A percentile compares a stretch with the other conserved stretches of the same genome.
These are phyloP conservation scores for Galagoides demidoff DNA, from an alignment of 2,797 vertebrate species.

Conservation along the genomic window DNA sequence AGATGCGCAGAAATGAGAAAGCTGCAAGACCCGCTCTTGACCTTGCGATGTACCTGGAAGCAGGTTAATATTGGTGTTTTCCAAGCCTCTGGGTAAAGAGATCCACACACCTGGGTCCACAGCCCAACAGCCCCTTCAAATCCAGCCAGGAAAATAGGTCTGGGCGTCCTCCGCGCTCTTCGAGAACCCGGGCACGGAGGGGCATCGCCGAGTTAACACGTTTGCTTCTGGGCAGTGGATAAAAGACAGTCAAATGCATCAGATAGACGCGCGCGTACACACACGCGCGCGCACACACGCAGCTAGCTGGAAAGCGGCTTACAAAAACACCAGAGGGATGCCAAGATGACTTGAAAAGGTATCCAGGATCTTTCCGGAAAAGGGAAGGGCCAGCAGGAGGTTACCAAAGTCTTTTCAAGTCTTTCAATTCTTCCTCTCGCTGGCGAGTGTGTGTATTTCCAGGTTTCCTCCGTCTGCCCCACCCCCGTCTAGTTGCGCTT, in stretches of 20 bases:
- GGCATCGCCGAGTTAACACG: constrained; percentile 65
- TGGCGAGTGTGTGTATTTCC: constrained; percentile 12
- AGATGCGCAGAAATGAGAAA: not conserved
- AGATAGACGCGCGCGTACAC: constrained; percentile 27
- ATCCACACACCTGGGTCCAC: constrained; percentile 58
- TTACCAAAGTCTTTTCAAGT: constrained; percentile 50
- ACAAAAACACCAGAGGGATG: constrained; percentile 44
- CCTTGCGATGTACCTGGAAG: constrained; percentile 87
- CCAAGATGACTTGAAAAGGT: constrained; percentile 62
- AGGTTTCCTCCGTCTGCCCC: constrained; percentile 68
- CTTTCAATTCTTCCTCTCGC: constrained; percentile 30
- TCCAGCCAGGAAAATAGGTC: constrained; percentile 50
- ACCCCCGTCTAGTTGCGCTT: constrained; percentile 70
- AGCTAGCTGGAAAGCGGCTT: constrained; percentile 51
- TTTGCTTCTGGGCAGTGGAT: constrained; percentile 74
- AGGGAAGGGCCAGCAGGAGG: not conserved
- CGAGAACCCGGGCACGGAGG: constrained; percentile 60
- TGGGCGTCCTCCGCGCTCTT: constrained; percentile 48
- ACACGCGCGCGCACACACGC: not conserved
- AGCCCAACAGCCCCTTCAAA: constrained; percentile 11
- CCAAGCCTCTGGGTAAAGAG: constrained; percentile 65
- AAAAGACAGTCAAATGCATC: constrained; percentile 75
- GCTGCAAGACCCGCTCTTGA: constrained; percentile 81
- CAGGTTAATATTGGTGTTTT: constrained; percentile 77
- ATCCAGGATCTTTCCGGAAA: constrained; percentile 33